A percentile compares a stretch with the other conserved stretches of the same genome.
Conservation (phyloP, 92 coral and sea anemone genomes). For the Micromussa lordhowensis region DNA sequence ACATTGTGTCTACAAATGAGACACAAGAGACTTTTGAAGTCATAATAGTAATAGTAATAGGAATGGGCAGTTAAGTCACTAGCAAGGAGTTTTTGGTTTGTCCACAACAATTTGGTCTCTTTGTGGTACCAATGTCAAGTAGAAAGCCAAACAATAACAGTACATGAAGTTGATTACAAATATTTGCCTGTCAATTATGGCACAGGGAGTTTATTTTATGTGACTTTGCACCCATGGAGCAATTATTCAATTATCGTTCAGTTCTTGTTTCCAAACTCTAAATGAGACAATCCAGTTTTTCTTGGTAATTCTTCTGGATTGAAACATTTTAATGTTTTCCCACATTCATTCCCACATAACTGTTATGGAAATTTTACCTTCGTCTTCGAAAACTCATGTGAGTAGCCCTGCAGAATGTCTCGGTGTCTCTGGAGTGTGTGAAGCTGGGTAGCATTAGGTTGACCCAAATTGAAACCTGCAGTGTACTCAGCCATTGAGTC, state of each 20-base stretch:
- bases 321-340: not conserved
- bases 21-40: too few species aligned
- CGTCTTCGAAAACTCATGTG: slow-evolving; percentile 96
- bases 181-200: too few species aligned
- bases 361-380: slow-evolving; percentile 62
- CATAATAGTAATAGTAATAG: too few species aligned
- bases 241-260: too few species aligned
- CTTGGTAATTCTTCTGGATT: not conserved
- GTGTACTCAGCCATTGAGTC: slow-evolving; percentile 97
- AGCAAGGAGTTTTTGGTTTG: too few species aligned
- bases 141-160: too few species aligned
- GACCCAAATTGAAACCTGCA: slow-evolving; percentile 85
- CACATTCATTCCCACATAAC: not conserved
- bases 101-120: too few species aligned
- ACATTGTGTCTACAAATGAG: too few species aligned
- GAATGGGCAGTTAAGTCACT: too few species aligned
- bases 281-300: not conserved
- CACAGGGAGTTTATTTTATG: too few species aligned
- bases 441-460: slow-evolving; percentile 95
- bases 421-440: slow-evolving; percentile 98
- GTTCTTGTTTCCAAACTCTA: not conserved
- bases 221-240: not conserved
- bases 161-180: too few species aligned
- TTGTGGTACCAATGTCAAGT: too few species aligned
- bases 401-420: slow-evolving; percentile 95